Evolutionary conservation across 2,113 vertebrate species (phyloP).

Genomic region (Heterotilapia buettikoferi): DNA sequence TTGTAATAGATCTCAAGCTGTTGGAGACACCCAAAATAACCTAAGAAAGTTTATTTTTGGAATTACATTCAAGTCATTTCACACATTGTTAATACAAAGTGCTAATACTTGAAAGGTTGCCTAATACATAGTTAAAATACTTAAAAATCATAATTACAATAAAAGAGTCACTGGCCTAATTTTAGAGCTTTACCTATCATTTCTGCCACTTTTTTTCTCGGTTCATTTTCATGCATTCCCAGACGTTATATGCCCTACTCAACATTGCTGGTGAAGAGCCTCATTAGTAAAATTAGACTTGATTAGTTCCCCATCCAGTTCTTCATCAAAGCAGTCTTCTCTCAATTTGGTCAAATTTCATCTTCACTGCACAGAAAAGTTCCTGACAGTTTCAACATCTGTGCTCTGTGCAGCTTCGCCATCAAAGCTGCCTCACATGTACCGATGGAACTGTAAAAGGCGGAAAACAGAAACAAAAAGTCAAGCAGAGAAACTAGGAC

Average conservation of each 20-base stretch:
- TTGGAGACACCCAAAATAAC: background rate
- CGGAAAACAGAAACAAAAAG: background rate
- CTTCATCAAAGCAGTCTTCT: constrained; percentile 23
- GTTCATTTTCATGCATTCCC: background rate
- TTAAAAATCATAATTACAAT: background rate
- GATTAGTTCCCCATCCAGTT: constrained; percentile 19
- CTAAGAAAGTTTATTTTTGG: background rate
- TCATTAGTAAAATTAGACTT: constrained; percentile 40
- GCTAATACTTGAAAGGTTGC: background rate
- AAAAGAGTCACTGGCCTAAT: background rate
- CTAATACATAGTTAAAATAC: background rate
- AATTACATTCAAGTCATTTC: background rate
- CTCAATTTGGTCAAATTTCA: constrained; percentile 21
- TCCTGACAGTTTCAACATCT: constrained; percentile 18
- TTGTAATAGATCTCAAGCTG: background rate
- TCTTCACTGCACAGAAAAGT: background rate
- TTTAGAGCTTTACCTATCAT: background rate
- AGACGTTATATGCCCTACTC: constrained; percentile 1
- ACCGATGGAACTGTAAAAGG: background rate
- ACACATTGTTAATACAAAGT: background rate
- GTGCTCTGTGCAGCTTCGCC: background rate
- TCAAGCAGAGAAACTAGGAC: background rate
- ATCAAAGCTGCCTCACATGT: background rate
- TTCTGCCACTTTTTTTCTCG: background rate
- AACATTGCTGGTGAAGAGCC: constrained; percentile 13